Conservation (phyloP, 2,797 vertebrate species). For the Notoglanidium macrostoma region DNA sequence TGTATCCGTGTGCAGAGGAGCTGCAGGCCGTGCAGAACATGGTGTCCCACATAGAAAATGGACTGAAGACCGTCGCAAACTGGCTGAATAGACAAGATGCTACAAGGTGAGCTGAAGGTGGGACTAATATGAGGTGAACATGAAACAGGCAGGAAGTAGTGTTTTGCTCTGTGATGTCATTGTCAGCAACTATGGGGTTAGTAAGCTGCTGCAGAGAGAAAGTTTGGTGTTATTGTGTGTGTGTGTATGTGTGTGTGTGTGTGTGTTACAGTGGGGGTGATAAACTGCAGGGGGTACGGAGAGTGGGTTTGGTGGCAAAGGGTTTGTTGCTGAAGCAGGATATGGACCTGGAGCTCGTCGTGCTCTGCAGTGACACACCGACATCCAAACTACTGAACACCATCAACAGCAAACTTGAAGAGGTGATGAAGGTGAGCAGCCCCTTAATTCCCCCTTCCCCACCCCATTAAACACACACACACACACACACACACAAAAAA, state of each 20-base stretch:
- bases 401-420: constrained; percentile 83
- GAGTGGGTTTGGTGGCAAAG: constrained; percentile 92
- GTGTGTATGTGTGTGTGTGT: too few relatives aligned
- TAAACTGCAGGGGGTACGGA: constrained; percentile 90
- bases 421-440: constrained; percentile 75
- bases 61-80: constrained; percentile 88
- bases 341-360: constrained; percentile 88
- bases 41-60: constrained; percentile 88
- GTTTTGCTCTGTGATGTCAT: neutral
- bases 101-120: constrained; percentile 66
- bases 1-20: constrained; percentile 90
- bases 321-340: constrained; percentile 92
- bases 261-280: constrained; percentile 66
- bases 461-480: constrained; percentile 36
- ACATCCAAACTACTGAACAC: constrained; percentile 83
- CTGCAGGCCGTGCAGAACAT: constrained; percentile 90
- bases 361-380: constrained; percentile 88
- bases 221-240: neutral
- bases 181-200: constrained; percentile 49
- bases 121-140: neutral
- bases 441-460: constrained; percentile 15
- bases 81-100: constrained; percentile 82
- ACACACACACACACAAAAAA: neutral
- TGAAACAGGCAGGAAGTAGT: neutral
- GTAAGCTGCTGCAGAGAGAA: constrained; percentile 74